Base-by-base conservation (phyloP, 2,113 vertebrate species). In the Caretta caretta region DNA sequence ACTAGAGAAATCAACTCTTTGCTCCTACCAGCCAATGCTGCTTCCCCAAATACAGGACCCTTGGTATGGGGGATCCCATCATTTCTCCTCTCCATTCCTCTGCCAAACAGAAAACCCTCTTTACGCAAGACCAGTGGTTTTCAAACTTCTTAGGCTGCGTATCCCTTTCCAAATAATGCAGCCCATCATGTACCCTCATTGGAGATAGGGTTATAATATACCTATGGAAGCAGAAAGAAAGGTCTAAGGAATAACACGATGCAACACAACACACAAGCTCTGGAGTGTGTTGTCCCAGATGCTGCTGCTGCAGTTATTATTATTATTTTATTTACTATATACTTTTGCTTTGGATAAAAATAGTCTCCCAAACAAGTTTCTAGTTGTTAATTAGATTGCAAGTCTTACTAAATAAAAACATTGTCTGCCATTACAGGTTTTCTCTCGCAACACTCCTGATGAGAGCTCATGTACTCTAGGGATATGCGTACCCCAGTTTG, bases 41-140 rank as follows among this genome's bases (percentile, higher is more conserved):
- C n/a, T 38, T 38, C 57, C 38, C 48, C 75, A 49, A 14, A 5
- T 24, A 5, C 38, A n/a, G 2, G 10, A 3, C 27, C 8, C 10
- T 14, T 13, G 57, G 9, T 20, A 11, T 20, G 54, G 6, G 6
- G 50, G 22, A 38, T 56, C 56, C 1, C 35, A 38, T 57, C 1
- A 22, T 20, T 48, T 1, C 38, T 20, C 83, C 14, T 57, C 49
- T 4, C 38, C 31, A 0, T 38, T 48, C 57, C 38, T 6, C 2
- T 14, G 75, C 83, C 4, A 83, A 14, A 19, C 38, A 24, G 57
- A 1, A 48, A 2, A 2, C 1, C 20, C 20, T 42, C 69, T 1
- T 19, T 20, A 5, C 0, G 6, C 9, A 1, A 5, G 75, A n/a
- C 14, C 31, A 65, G 31, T n/a, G 62, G 62, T n/a, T 65, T 65